These are phyloP conservation scores for Gallinago undulata DNA, from an alignment of 2,113 vertebrate genomes.

Conservation along the genomic window DNA sequence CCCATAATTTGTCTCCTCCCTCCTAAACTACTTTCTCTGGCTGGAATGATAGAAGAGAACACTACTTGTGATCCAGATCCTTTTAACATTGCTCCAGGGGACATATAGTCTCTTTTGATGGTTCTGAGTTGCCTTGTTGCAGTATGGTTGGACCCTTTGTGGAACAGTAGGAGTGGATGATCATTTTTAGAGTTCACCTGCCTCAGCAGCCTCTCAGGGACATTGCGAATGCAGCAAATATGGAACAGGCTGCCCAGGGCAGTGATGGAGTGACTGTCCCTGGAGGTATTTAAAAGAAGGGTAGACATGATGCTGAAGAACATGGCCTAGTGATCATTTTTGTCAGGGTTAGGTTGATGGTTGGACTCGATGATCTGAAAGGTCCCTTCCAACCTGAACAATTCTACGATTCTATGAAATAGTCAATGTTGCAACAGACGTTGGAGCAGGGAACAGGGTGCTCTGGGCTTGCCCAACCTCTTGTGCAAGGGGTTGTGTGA, in stretches of 20 bases:
- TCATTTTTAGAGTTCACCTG: background rate
- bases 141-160: fast-evolving
- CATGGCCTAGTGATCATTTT: no score
- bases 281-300: no score
- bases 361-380: no score
- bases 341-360: no score
- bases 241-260: no score
- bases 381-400: no score
- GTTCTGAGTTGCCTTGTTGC: background rate
- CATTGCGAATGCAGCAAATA: fast-evolving
- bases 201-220: background rate
- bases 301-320: no score
- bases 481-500: background rate
- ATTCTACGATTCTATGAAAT: no score
- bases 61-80: background rate
- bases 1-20: background rate
- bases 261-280: no score
- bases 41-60: background rate
- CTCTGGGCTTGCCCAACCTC: background rate
- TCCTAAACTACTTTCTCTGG: background rate
- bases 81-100: background rate
- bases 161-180: background rate
- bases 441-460: background rate
- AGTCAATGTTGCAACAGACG: fast-evolving
- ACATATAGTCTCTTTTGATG: background rate